Base-by-base conservation (phyloP, 2,888 invertebrate genomes). In the Xestia xanthographa region DNA sequence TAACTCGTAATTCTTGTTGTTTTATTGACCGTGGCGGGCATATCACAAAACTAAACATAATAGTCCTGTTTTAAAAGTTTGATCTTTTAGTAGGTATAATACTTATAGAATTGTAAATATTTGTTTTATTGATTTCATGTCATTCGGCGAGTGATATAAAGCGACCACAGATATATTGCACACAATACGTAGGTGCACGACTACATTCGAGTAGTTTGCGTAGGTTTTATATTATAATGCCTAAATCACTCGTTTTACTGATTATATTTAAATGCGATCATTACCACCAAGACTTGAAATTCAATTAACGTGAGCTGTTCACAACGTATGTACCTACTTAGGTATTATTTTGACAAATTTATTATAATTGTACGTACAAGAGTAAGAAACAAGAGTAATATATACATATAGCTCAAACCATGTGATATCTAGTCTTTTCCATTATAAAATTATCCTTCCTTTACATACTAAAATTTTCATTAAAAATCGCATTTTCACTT, bases 381-480 rank as follows among this genome's bases (percentile, higher is more conserved):
- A 89, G 84, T 91, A 91, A 91, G 89, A 91, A 90, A 90, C 90
- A 92, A 92, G 92, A 92, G 88, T 90, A 91, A 93, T 93, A 93
- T 93, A 88, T 88, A 88, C 87, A 88, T 88, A 94, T 94, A 95
- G 95, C 96, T 96, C 95, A 95, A 95, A 95, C 93, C 95, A 95
- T 96, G 96, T 96, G 96, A 96, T 96, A 96, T 96, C 95, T 95
- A 96, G 95, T 96, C 95, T 94, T 94, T 94, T 93, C 93, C 93
- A 94, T 91, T 92, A 90, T 91, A 90, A 91, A 91, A 91, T 90
- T 92, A 91, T 92, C 92, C 92, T 92, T 91, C 88, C 88, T 88
- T 89, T 89, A 89, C 87, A 80, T 79, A 87, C 82, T 88, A 85
- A 88, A 85, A 69, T 65, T 76, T 88, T 87, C 84, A 89, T 84